Evolutionary conservation across 2,113 vertebrate species (phyloP).

Genomic region (Triplophysa dalaica): DNA sequence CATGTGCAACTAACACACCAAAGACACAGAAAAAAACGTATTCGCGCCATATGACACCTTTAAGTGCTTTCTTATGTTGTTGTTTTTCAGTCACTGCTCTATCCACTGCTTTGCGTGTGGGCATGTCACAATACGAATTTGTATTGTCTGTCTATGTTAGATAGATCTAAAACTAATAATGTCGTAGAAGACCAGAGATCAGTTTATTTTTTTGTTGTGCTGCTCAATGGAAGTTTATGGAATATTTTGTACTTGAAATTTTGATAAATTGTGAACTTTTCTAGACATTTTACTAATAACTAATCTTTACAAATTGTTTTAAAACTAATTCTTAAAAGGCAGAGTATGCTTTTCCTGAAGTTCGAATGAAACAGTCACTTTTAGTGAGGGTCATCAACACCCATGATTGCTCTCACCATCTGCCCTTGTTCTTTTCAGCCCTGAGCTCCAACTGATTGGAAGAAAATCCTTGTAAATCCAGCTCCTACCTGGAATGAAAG

Average conservation of each 20-base stretch:
- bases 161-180: too few relatives aligned
- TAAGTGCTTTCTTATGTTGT: not conserved
- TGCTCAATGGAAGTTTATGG: too few relatives aligned
- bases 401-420: conserved; percentile 46
- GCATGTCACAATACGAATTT: too few relatives aligned
- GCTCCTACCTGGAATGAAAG: conserved; percentile 52
- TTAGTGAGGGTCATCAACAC: conserved; percentile 28
- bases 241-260: too few relatives aligned
- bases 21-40: too few relatives aligned
- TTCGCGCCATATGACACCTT: not conserved
- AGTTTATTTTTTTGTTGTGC: too few relatives aligned
- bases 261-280: too few relatives aligned
- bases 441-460: conserved; percentile 53
- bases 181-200: too few relatives aligned
- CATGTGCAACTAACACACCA: too few relatives aligned
- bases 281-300: too few relatives aligned
- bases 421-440: conserved; percentile 55
- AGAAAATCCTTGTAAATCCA: conserved; percentile 58
- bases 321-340: not conserved
- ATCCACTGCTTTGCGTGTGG: not conserved
- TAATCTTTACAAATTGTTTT: too few relatives aligned
- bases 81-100: not conserved
- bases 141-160: too few relatives aligned
- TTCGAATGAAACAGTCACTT: conserved; percentile 43
- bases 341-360: conserved; percentile 21